A percentile compares a stretch with the other conserved stretches of the same genome.
Evolutionary conservation across 2,888 invertebrate species (phyloP).

Genomic region (Periphyllus acericola): DNA sequence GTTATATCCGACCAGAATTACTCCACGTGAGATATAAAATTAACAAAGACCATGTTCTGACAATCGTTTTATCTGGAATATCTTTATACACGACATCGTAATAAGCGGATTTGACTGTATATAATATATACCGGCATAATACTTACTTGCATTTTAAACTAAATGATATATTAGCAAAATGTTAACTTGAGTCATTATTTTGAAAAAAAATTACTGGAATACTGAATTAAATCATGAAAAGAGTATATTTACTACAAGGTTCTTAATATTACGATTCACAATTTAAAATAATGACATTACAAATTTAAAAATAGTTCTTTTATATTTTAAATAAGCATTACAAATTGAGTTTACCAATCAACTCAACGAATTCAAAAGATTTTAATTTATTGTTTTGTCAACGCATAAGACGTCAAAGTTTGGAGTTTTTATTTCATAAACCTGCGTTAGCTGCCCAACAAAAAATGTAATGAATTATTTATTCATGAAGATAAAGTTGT

Average conservation of each 20-base stretch:
- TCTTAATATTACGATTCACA: not conserved
- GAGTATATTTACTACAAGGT: not conserved
- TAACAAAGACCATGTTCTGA: no score
- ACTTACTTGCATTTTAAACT: not conserved
- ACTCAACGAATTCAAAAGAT: not conserved
- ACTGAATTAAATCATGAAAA: not conserved
- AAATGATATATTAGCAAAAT: not conserved
- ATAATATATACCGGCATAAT: no score
- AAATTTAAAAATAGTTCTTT: not conserved
- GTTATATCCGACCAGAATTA: no score
- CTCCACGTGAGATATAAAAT: no score
- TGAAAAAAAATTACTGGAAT: not conserved
- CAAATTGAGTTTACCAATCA: conserved; percentile 2
- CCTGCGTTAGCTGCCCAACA: not conserved
- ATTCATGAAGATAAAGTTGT: not conserved
- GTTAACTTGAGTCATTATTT: no score
- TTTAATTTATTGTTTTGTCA: not conserved
- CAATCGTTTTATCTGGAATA: no score
- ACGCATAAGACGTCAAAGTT: not conserved
- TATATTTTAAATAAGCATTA: not conserved
- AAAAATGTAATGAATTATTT: not conserved
- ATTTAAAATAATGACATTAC: not conserved
- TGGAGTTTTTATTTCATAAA: not conserved
- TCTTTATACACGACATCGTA: no score
- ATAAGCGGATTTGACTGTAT: no score